These are phyloP conservation scores for Ernsta delagoae DNA, from an alignment of 2,888 invertebrate species.

Conservation along the genomic window DNA sequence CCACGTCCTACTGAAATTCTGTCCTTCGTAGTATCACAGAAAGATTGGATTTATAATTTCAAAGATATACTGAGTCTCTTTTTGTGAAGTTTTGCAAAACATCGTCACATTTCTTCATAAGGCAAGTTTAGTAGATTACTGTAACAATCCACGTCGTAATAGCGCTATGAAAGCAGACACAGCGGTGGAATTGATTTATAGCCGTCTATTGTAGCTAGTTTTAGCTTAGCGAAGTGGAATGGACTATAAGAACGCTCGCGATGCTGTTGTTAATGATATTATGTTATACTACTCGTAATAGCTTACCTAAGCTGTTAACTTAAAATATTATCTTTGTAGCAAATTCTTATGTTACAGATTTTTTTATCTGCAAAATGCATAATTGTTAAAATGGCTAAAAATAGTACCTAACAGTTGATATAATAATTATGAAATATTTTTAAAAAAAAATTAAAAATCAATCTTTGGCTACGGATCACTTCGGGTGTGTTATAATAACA, in stretches of 20 bases:
- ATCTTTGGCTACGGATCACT: too few species aligned
- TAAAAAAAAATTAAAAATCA: too few species aligned
- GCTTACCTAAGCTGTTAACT: too few species aligned
- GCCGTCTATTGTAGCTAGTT: constrained; percentile 35
- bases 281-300: constrained; percentile 12
- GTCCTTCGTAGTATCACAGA: too few species aligned
- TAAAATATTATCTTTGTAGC: neutral
- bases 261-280: constrained; percentile 28
- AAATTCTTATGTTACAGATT: neutral
- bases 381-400: too few species aligned
- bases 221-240: constrained; percentile 30
- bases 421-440: too few species aligned
- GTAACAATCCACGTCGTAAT: neutral
- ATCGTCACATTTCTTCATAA: neutral
- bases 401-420: too few species aligned
- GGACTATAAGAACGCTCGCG: constrained; percentile 26
- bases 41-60: too few species aligned
- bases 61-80: too few species aligned
- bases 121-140: neutral
- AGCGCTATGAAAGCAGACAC: constrained; percentile 24
- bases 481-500: too few species aligned
- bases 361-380: too few species aligned
- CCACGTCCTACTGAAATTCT: too few species aligned
- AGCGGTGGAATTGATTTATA: constrained; percentile 33
- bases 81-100: neutral